Evolutionary conservation across 2,888 invertebrate genomes (phyloP), one percentile per base, ranked within the genome.

Genomic region (Standfussiana lucernea): DNA sequence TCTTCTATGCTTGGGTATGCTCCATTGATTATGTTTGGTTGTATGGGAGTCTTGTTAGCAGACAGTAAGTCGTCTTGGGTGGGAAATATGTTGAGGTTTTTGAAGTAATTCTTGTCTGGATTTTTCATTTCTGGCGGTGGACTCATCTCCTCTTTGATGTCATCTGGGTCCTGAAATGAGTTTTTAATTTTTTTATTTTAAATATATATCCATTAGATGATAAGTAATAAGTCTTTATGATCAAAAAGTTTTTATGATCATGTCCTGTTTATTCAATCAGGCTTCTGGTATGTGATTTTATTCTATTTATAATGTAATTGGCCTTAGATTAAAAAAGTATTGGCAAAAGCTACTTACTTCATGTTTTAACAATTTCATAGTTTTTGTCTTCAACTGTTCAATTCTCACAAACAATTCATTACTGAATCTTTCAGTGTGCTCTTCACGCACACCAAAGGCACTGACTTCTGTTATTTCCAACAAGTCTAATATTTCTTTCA

Each of bases 1-100:
- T 98, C 97, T 66, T 98, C 97, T 15, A 98, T 95, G 89, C 96
- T 96, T 1, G 95, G 90, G 91, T 98, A 98, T 0, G 97, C 95
- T 28, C 98, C 98, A 64, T 97, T 93, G 1, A 97, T 92, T 73
- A 97, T 97, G 89, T 98, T 98, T 0, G 97, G 97, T 86, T 93
- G 87, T 37, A 96, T 93, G 53, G 94, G 89, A 2, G 85, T 96
- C 74, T 84, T 97, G 24, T 93, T 92, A 0, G 95, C 88, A 0
- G 94, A 95, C 0, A 98, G 97, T 88, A 97, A 96, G 75, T 98
- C 97, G 73, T 96, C 91, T 80, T 96, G 94, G 5, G 96, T 93
- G 0, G 97, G 97, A 81, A 95, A 96, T 73, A 96, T 94, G 35
- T 92, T 93, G 0, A 95, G 86, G 64, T 94, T 94, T 75, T 91